phyloP scores from a whole-genome alignment of 2,888 invertebrate genomes.

The Drosophila buzzatii region DNA sequence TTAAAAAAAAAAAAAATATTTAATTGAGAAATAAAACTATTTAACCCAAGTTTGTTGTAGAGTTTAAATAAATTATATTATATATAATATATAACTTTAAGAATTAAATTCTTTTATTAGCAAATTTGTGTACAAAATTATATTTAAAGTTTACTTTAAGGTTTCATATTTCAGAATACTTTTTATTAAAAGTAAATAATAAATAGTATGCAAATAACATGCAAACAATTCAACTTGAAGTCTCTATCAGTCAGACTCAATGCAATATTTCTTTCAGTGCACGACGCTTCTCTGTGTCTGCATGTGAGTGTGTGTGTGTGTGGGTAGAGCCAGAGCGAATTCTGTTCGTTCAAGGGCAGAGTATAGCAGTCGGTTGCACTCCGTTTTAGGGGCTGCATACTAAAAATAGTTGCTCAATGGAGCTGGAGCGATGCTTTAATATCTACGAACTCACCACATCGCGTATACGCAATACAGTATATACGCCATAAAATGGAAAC shows the following conservation, averaged over 20 bases:
- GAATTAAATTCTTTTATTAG: too few species aligned
- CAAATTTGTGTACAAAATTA: too few species aligned
- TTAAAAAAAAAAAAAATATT: too few species aligned
- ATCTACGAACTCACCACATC: conserved; percentile 49
- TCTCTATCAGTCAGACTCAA: not conserved
- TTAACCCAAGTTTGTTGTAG: too few species aligned
- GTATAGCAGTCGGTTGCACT: conserved; percentile 16
- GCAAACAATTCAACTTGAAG: not conserved
- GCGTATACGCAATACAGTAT: conserved; percentile 69
- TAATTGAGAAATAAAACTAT: too few species aligned
- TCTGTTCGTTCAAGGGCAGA: conserved; percentile 48
- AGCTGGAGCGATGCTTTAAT: conserved; percentile 27
- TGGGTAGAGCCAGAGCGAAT: conserved; percentile 37
- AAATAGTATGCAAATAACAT: not conserved
- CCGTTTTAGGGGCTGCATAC: conserved; percentile 32
- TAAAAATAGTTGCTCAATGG: conserved; percentile 45
- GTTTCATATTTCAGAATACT: too few species aligned
- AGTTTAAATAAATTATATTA: too few species aligned
- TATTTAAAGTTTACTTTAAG: too few species aligned
- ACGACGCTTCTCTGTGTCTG: not conserved
- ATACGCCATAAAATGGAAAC: not conserved
- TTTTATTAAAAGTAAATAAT: not conserved
- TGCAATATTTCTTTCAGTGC: conserved; percentile 3
- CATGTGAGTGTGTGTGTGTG: conserved; percentile 23
- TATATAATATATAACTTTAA: too few species aligned